Conservation (phyloP, 2,888 invertebrate species). For the Ophion slaviceki region DNA sequence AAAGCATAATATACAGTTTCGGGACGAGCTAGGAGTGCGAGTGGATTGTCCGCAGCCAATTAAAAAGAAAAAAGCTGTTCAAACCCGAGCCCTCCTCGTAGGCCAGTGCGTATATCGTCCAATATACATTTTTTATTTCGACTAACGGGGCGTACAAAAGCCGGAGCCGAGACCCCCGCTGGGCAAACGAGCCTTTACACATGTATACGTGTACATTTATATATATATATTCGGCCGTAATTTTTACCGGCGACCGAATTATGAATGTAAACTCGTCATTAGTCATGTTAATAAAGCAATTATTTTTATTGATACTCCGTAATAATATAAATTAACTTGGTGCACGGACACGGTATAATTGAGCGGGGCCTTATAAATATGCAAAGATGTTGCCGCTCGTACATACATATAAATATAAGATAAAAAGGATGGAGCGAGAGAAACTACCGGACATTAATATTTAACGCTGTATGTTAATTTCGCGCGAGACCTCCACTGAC, state of each 20-base stretch:
- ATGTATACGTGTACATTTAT: not conserved
- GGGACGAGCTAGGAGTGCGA: not conserved
- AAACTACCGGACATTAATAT: constrained; percentile 43
- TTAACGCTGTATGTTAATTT: constrained; percentile 55
- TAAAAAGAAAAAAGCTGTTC: constrained; percentile 18
- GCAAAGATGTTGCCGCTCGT: constrained; percentile 47
- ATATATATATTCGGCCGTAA: constrained; percentile 27
- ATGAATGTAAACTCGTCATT: constrained; percentile 73
- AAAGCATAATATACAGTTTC: not conserved
- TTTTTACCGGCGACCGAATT: constrained; percentile 71
- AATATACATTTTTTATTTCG: constrained; percentile 37
- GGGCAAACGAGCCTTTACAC: constrained; percentile 31
- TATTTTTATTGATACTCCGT: constrained; percentile 75
- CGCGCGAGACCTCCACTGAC: constrained; percentile 6
- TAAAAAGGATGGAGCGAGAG: constrained; percentile 17
- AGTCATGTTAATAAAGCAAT: constrained; percentile 76
- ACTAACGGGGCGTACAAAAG: constrained; percentile 39
- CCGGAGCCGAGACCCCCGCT: constrained; percentile 35
- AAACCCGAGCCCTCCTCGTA: constrained; percentile 1
- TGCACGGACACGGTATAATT: constrained; percentile 69
- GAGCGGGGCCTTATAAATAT: constrained; percentile 74
- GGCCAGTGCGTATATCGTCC: not conserved
- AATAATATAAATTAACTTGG: constrained; percentile 74
- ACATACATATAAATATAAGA: not conserved
- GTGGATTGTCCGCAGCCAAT: constrained; percentile 25